Percentiles rank a stretch among this genome's conserved stretches.
These are phyloP conservation scores for Oreamnos americanus DNA, from an alignment of 2,113 vertebrate species.

Conservation along the genomic window DNA sequence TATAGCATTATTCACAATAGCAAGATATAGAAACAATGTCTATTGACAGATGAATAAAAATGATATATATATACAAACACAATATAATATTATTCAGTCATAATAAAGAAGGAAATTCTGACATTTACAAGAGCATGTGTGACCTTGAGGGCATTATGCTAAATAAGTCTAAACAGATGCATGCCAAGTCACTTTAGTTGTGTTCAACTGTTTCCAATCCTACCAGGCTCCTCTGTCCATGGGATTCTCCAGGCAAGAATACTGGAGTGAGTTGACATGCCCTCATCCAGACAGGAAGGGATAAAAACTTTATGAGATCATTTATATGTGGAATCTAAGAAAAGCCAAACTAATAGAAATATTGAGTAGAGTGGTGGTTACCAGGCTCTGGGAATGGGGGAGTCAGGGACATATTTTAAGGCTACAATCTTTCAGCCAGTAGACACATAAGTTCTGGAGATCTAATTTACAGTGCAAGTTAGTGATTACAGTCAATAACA, in stretches of 20 bases:
- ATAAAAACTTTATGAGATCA: background rate
- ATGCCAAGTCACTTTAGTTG: background rate
- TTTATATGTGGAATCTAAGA: background rate
- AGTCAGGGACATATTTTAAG: background rate
- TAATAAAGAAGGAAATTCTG: background rate
- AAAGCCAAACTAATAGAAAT: background rate
- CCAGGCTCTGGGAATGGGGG: background rate
- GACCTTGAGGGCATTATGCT: background rate
- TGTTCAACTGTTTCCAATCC: accelerated
- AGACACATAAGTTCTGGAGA: background rate
- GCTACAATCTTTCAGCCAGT: background rate
- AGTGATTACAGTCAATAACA: background rate
- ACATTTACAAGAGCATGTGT: background rate
- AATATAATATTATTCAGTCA: background rate
- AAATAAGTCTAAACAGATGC: background rate
- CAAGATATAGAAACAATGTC: background rate
- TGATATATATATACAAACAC: background rate
- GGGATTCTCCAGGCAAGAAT: background rate
- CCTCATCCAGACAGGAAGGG: background rate
- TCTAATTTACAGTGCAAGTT: background rate
- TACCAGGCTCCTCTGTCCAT: background rate
- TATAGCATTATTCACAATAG: background rate
- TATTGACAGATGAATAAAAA: background rate
- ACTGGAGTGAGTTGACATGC: background rate
- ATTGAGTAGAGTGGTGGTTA: background rate